Evolutionary conservation across 2,888 invertebrate species (phyloP), one percentile per base, ranked within the genome.

Genomic region (Drosophila affinis): DNA sequence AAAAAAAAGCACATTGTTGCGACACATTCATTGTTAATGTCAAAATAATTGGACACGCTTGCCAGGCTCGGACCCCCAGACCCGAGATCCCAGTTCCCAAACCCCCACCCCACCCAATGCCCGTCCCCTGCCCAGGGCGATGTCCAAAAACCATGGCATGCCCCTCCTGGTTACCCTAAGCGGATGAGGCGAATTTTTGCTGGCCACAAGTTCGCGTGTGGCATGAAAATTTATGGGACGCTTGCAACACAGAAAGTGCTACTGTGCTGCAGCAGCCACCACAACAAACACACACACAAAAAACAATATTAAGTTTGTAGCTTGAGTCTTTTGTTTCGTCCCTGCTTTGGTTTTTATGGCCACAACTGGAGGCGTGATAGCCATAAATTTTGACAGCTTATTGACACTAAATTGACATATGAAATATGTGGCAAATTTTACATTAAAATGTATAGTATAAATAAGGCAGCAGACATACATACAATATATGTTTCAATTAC

Each of bases 41-140:
- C 89, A 89, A 90, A 90, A 89, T 89, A 89, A 90, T 90, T 88
- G 90, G 78, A 88, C 86, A 89, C 89, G 86, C 78, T 88, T 87
- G 87, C 88, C 81, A 76, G 62, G 56, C 62, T 39, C 53, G 68
- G 67, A 55, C 62, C 56, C 62, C 54, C 68, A 53, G 58, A 63
- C 17, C 65, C 27, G 17, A 55, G 27, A 17, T 3, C 9, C n/a
- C 9, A 17, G 34, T 9, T 9, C 21, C 17, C 24, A 45, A 14
- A 10, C 14, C 48, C 39, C 21, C 21, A 0, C 21, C 21, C 3
- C 21, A 3, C 18, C 18, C 18, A 18, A 18, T 12, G 4, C 34
- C 12, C 4, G 4, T 4, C 71, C 45, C 61, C 58, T 60, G 67
- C 14, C n/a, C 39, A 39, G 39, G 71, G 67, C 59, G 72, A 46